phyloP scores from a whole-genome alignment of 1,140 invertebrate genomes.

The Apis laboriosa region DNA sequence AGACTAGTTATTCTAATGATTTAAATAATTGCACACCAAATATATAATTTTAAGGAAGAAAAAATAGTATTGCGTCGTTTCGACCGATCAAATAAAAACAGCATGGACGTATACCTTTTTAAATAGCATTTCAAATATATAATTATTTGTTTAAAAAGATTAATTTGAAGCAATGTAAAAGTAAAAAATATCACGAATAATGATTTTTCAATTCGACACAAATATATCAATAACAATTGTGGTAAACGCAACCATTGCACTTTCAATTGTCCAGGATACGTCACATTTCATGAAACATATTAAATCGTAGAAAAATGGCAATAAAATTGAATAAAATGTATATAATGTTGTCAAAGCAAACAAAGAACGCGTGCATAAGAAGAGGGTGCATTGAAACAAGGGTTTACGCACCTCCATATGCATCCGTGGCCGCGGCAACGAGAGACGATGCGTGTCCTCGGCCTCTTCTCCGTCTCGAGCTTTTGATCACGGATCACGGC shows the following conservation, averaged over 20 bases:
- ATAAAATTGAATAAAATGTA: no score
- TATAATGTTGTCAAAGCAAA: constrained; percentile 25
- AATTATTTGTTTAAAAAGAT: background rate
- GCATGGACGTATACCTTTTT: constrained; percentile 26
- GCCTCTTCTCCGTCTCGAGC: constrained; percentile 56
- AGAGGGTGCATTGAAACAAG: constrained; percentile 31
- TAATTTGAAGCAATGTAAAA: background rate
- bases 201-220: background rate
- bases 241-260: background rate
- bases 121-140: background rate
- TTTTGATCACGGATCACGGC: constrained; percentile 72
- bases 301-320: background rate
- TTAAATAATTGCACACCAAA: background rate
- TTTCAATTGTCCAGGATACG: background rate
- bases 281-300: background rate
- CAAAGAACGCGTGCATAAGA: constrained; percentile 21
- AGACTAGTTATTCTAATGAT: background rate
- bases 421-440: constrained; percentile 75
- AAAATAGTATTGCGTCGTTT: constrained; percentile 63
- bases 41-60: background rate
- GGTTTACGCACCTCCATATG: constrained; percentile 77
- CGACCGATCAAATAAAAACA: constrained; percentile 10
- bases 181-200: background rate
- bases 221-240: constrained; percentile 18
- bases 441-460: constrained; percentile 69